Evolutionary conservation across 2,797 vertebrate genomes (phyloP), one percentile per base, ranked within the genome.

Genomic region (Myotis pilosus): DNA sequence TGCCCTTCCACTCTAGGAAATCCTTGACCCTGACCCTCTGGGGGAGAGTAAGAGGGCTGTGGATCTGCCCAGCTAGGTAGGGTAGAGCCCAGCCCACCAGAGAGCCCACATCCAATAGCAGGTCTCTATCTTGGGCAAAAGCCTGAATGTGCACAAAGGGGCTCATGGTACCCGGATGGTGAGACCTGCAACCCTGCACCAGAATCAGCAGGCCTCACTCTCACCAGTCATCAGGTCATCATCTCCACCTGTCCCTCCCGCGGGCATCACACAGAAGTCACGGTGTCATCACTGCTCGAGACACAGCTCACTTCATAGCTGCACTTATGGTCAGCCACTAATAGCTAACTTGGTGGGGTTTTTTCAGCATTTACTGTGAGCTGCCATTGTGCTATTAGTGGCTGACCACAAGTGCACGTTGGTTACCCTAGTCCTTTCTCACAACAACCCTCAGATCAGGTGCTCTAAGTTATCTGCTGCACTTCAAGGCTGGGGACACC

Each of bases 161-260:
- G 33, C 68, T 30, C 12, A 16, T 0, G 25, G 41, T 38, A 28
- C 13, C 51, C 15, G 2, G 0, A 1, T 0, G 4, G 41, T 3
- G 6, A 62, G 33, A 7, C 16, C 71, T 60, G 33, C 3, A 25
- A 23, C 10, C 80, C 8, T 78, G 22, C 17, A 5, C 5, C 28
- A 22, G 41, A 8, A 9, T 53, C 33, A 53, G 33, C 20, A 30
- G 23, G 1, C 17, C 11, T 30, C n/a, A 16, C 49, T 83, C 10
- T 66, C 68, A 30, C 22, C 3, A 3, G 47, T 82, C 36, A 12
- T 69, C 6, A 38, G 25, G 57, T 49, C 38, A 8, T 49, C 8
- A 13, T n/a, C 64, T 38, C 60, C 38, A 36, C 15, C 4, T 62
- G 28, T 28, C 20, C 20, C 25, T 83, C 33, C 71, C 1, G 0